Base-by-base conservation (phyloP, 2,113 vertebrate genomes). In the Pleuronectes platessa region DNA sequence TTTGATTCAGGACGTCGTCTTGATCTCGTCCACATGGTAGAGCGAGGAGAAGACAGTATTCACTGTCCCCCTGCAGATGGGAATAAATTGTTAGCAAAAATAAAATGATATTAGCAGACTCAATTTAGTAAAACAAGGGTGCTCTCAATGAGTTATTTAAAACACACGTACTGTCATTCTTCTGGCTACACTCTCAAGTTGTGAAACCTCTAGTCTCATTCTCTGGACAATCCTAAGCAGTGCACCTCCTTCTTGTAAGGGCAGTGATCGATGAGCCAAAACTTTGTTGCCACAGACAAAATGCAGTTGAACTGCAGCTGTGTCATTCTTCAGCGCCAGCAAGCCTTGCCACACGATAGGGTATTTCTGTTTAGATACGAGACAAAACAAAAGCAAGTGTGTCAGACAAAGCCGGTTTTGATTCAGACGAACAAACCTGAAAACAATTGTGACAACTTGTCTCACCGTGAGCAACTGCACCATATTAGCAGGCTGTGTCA, bases 331-430 rank as follows among this genome's bases (percentile, higher is more conserved):
- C 2, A 99, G 94, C 9, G 97, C 98, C 76, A 99, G 69, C 9
- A 98, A 93, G 62, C 98, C 98, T 95, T 99, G 98, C 98, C 98
- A 99, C 61, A 99, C 97, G 7, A 99, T 99, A 0, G 98, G 98
- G 84, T 99, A 98, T 90, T 97, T 98, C 98, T 99, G 95, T 82
- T 72, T 26, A 55, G 53, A 78, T 6, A 54, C 0, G 24, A 63
- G 31, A 61, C 24, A 66, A 71, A 63, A 74, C 31, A 71, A 23
- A 71, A 20, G 49, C 2, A 56, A 61, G 10, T 12, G 5, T 51
- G 60, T 90, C 18, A 87, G 45, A 72, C 17, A 61, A 80, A 26
- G 24, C 49, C 2, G 12, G 15, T n/a, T 65, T 24, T 67, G 60
- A 23, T 45, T 61, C 14, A 40, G 21, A 56, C 59, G 9, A 53